Conservation (phyloP, 2,797 vertebrate genomes). For the Xenentodon cancila region DNA sequence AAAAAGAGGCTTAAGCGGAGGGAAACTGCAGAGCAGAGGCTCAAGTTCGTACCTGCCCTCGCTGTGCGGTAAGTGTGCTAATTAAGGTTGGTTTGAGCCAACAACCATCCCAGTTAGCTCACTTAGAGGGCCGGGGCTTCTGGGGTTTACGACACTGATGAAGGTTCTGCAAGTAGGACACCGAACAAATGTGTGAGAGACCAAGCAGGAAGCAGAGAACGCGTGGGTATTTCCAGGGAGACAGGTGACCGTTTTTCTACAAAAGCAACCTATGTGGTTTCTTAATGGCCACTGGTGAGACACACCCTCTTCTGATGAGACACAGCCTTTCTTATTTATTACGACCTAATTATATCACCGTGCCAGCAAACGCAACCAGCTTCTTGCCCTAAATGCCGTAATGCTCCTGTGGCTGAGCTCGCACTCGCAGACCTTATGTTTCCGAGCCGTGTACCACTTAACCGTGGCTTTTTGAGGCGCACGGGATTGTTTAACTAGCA, state of each 20-base stretch:
- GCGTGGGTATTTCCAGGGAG: constrained; percentile 47
- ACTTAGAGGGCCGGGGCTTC: constrained; percentile 72
- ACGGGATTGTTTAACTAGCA: constrained; percentile 54
- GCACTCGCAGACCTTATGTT: constrained; percentile 59
- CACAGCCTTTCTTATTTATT: constrained; percentile 70
- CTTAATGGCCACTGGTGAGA: constrained; percentile 67
- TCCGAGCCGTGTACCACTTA: constrained; percentile 65
- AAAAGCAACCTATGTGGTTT: constrained; percentile 58
- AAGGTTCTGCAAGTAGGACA: constrained; percentile 76
- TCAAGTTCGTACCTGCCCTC: constrained; percentile 62
- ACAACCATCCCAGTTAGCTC: constrained; percentile 71
- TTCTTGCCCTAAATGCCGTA: constrained; percentile 73
- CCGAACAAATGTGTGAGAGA: constrained; percentile 34
- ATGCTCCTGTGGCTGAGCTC: constrained; percentile 54
- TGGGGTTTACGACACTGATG: constrained; percentile 61
- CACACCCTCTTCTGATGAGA: constrained; percentile 61
- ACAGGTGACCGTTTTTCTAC: constrained; percentile 50
- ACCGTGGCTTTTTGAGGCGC: constrained; percentile 48
- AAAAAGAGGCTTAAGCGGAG: constrained; percentile 63
- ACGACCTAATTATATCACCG: constrained; percentile 78
- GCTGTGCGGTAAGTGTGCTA: constrained; percentile 71
- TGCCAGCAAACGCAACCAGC: constrained; percentile 58
- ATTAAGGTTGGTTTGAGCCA: constrained; percentile 73
- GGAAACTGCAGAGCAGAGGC: constrained; percentile 58
- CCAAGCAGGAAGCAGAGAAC: constrained; percentile 22